These are phyloP conservation scores for Acridotheres tristis DNA, from an alignment of 2,797 vertebrate genomes.

Conservation along the genomic window DNA sequence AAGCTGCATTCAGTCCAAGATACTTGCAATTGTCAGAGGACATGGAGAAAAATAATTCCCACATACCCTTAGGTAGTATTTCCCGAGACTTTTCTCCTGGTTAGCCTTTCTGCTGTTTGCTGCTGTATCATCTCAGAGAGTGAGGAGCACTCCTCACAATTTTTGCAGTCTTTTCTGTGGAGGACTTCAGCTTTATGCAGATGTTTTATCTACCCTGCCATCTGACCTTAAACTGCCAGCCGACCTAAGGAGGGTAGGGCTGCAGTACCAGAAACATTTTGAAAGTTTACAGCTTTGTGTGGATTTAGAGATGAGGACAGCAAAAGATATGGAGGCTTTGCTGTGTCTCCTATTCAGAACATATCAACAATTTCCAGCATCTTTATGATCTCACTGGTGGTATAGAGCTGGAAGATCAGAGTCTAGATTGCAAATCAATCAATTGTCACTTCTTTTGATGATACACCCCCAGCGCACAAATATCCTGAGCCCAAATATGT, in stretches of 20 bases:
- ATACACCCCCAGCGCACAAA: background rate
- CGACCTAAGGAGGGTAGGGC: fast-evolving
- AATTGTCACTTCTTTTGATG: background rate
- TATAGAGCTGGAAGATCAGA: background rate
- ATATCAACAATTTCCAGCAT: background rate
- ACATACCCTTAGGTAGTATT: background rate
- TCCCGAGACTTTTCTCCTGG: background rate
- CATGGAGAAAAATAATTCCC: background rate
- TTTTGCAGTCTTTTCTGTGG: background rate
- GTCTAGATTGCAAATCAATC: background rate
- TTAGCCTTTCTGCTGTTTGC: background rate
- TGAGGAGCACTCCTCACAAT: background rate
- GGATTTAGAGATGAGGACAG: background rate
- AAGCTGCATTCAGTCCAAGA: background rate
- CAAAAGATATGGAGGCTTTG: background rate
- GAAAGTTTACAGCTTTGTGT: background rate
- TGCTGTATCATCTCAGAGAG: background rate
- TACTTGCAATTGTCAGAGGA: background rate
- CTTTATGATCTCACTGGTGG: background rate
- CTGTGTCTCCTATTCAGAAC: background rate
- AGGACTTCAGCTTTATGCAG: background rate
- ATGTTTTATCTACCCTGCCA: background rate
- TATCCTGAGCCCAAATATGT: background rate
- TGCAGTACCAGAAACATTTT: background rate
- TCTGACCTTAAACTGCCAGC: background rate